Percentiles rank a stretch among this genome's conserved stretches.
Evolutionary conservation across 2,113 vertebrate genomes (phyloP).

Genomic region (Trichechus manatus): DNA sequence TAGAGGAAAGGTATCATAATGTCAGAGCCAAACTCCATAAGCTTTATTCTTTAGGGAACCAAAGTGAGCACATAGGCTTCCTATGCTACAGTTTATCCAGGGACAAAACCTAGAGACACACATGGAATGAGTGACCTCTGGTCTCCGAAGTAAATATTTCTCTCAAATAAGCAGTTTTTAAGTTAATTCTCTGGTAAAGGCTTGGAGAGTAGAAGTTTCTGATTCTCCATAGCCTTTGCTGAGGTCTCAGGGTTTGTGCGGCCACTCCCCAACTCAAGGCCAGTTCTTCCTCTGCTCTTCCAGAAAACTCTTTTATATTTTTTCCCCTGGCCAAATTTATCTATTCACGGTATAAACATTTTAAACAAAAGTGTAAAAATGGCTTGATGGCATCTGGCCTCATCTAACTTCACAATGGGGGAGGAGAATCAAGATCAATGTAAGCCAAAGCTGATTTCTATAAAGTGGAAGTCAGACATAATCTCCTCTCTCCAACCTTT

Average conservation of each 20-base stretch:
- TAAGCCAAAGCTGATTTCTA: too few relatives aligned
- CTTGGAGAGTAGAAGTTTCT: not conserved
- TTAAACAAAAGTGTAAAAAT: not conserved
- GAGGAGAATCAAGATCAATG: too few relatives aligned
- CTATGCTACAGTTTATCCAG: not conserved
- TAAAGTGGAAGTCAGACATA: too few relatives aligned
- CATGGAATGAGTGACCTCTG: not conserved
- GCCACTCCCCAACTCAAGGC: not conserved
- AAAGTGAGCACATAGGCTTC: not conserved
- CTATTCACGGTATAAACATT: not conserved
- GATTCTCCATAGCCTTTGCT: not conserved
- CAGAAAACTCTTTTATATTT: not conserved
- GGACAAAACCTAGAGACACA: not conserved
- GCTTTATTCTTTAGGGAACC: not conserved
- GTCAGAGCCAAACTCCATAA: not conserved
- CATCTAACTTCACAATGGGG: too few relatives aligned
- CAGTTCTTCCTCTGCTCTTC: not conserved
- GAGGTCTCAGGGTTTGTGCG: not conserved
- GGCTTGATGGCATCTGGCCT: too few relatives aligned
- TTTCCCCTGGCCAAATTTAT: not conserved
- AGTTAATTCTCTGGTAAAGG: not conserved
- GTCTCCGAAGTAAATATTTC: not conserved
- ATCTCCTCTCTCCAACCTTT: too few relatives aligned
- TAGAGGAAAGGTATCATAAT: not conserved
- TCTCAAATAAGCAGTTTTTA: not conserved